Percentiles rank a stretch among this genome's conserved stretches.
Evolutionary conservation across 2,888 invertebrate genomes (phyloP).

Genomic region (Eretmocerus hayati): DNA sequence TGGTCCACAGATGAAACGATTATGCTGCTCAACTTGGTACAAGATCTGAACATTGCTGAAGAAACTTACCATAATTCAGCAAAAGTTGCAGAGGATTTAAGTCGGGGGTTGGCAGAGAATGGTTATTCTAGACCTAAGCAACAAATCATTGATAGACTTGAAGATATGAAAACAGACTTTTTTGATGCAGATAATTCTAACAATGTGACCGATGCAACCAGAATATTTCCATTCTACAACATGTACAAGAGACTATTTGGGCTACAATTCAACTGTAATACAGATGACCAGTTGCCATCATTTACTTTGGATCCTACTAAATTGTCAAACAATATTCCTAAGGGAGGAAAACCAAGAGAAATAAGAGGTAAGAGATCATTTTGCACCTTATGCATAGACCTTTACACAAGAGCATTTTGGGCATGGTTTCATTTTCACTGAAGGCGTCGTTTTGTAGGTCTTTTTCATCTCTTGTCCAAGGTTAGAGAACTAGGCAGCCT

Average conservation of each 20-base stretch:
- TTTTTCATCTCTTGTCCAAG: too few relatives aligned
- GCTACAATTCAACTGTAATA: conserved; percentile 4
- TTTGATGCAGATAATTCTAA: conserved; percentile 15
- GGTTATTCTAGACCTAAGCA: conserved; percentile 24
- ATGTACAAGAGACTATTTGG: conserved; percentile 26
- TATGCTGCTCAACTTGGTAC: conserved; percentile 25
- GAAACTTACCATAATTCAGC: conserved; percentile 23
- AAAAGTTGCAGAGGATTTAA: conserved; percentile 19
- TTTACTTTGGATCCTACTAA: too few relatives aligned
- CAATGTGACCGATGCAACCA: conserved; percentile 21
- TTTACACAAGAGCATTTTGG: too few relatives aligned
- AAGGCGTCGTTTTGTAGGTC: too few relatives aligned
- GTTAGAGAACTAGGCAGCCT: too few relatives aligned
- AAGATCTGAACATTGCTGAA: conserved; percentile 22
- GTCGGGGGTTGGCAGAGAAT: conserved; percentile 24
- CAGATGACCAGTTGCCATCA: not conserved
- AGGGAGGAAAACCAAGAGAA: too few relatives aligned
- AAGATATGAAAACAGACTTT: conserved; percentile 26
- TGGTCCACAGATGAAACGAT: conserved; percentile 30
- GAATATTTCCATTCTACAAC: conserved; percentile 28
- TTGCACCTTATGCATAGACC: too few relatives aligned
- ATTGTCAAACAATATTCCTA: too few relatives aligned
- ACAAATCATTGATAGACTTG: conserved; percentile 25
- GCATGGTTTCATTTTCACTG: too few relatives aligned
- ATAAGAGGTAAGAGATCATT: too few relatives aligned